Evolutionary conservation across 2,797 vertebrate genomes (phyloP).

Genomic region (Coreius guichenoti): DNA sequence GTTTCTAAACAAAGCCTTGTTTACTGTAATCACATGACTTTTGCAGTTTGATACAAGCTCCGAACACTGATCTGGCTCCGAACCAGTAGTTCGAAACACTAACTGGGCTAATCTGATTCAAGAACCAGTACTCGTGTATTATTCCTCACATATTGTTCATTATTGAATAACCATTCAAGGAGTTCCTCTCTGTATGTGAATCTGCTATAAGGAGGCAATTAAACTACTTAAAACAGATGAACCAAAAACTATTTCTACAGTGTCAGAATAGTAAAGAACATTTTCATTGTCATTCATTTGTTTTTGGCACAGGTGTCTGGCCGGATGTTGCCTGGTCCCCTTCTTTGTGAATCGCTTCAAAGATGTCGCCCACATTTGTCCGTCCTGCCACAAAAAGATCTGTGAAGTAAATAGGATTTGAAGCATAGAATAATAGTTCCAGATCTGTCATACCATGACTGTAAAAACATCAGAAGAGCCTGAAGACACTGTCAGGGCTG

Average conservation of each 20-base stretch:
- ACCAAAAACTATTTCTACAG: background rate
- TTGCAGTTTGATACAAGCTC: background rate
- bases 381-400: slow-evolving; percentile 65
- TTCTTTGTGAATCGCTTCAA: slow-evolving; percentile 63
- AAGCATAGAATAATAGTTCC: slow-evolving; percentile 35
- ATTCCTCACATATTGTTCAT: background rate
- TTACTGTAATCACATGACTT: background rate
- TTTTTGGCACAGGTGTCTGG: slow-evolving; percentile 66
- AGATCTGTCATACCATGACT: background rate
- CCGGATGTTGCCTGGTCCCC: slow-evolving; percentile 76
- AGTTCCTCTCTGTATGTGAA: background rate
- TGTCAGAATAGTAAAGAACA: background rate
- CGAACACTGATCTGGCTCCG: background rate
- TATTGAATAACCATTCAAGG: background rate
- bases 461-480: background rate
- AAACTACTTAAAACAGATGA: background rate
- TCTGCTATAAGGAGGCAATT: background rate
- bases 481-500: no score
- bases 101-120: background rate
- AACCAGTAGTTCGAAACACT: background rate
- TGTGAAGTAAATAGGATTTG: slow-evolving; percentile 60
- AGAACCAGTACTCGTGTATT: background rate
- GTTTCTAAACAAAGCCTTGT: background rate
- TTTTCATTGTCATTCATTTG: slow-evolving; percentile 2
- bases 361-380: slow-evolving; percentile 68